Evolutionary conservation across 1,140 invertebrate genomes (phyloP), one percentile per base, ranked within the genome.

Genomic region (Cardiocondyla obscurior): DNA sequence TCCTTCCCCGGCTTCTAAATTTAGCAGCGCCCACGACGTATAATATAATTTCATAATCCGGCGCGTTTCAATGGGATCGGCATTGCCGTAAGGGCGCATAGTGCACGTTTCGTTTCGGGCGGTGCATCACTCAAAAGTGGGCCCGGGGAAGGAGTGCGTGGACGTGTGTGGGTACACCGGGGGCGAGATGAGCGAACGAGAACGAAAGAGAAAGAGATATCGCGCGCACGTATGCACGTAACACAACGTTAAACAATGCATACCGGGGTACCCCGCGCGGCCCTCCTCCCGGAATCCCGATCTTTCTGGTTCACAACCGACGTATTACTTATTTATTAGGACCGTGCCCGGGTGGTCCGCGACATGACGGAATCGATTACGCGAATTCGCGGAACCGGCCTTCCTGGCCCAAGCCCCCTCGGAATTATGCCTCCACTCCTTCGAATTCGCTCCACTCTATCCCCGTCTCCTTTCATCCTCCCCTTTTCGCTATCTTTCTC

Each of bases 301-400:
- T 86, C 85, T 90, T 87, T 90, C 83, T n/a, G 84, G 85, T 87
- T 86, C 76, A 51, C 67, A 91, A 92, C 87, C 92, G 90, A 91
- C 90, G 91, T 93, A 93, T 94, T 92, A 94, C 92, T 94, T 94
- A 94, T 94, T 94, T 94, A 94, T 94, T 93, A 94, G 93, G 90
- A 89, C 90, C 91, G 90, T 93, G 87, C 88, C 53, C 91, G 93
- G 93, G 93, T 94, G 93, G 93, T 94, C 93, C 91, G 91, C 92
- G 93, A 94, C 93, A 94, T 94, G 93, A 93, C 91, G 90, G 92
- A 94, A 94, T 94, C 93, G 93, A 94, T 94, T 94, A 94, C 93
- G 91, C 92, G 92, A 89, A 92, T 94, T 94, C 93, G 92, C 92
- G 90, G 93, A 94, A 94, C 92, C 90, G 81, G 87, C 86, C 81